Conservation (phyloP, 2,888 invertebrate genomes). For the Drosophila mercatorum region DNA sequence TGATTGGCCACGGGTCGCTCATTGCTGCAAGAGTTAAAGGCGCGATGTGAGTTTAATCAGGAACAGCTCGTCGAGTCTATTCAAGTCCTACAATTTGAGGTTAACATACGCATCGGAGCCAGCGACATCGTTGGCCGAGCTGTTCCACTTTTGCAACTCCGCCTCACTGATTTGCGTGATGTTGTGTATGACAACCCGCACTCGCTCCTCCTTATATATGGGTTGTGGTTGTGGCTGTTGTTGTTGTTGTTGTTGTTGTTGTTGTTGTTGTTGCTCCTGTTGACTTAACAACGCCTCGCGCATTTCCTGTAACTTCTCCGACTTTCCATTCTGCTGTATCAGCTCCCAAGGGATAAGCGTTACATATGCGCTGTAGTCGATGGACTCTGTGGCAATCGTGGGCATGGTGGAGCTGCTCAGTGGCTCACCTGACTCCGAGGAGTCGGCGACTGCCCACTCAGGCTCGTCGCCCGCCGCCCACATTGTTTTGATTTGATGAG, state of each 20-base stretch:
- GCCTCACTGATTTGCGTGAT: slow-evolving; percentile 86
- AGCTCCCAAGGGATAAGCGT: slow-evolving; percentile 80
- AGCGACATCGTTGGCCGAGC: slow-evolving; percentile 43
- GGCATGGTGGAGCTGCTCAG: slow-evolving; percentile 32
- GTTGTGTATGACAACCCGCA: slow-evolving; percentile 89
- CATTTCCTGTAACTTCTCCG: slow-evolving; percentile 71
- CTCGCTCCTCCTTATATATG: slow-evolving; percentile 85
- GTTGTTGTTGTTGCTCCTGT: slow-evolving; percentile 31
- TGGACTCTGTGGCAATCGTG: slow-evolving; percentile 51
- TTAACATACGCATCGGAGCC: slow-evolving; percentile 75
- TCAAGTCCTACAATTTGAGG: slow-evolving; percentile 79
- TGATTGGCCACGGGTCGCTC: slow-evolving; percentile 84
- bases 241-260: slow-evolving; percentile 17
- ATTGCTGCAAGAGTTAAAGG: slow-evolving; percentile 60
- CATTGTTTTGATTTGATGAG: slow-evolving; percentile 58
- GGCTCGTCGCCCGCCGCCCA: slow-evolving; percentile 47
- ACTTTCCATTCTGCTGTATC: slow-evolving; percentile 78
- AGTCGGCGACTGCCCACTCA: slow-evolving; percentile 58
- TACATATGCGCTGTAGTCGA: slow-evolving; percentile 63
- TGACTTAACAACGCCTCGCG: slow-evolving; percentile 57
- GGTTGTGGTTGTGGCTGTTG: slow-evolving; percentile 41
- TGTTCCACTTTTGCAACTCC: slow-evolving; percentile 81
- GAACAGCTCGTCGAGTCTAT: neutral
- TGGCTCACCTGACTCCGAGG: slow-evolving; percentile 60
- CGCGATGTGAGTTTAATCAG: neutral